Evolutionary conservation across 2,888 invertebrate species (phyloP).

Genomic region (Lepidocyrtinus sp.): DNA sequence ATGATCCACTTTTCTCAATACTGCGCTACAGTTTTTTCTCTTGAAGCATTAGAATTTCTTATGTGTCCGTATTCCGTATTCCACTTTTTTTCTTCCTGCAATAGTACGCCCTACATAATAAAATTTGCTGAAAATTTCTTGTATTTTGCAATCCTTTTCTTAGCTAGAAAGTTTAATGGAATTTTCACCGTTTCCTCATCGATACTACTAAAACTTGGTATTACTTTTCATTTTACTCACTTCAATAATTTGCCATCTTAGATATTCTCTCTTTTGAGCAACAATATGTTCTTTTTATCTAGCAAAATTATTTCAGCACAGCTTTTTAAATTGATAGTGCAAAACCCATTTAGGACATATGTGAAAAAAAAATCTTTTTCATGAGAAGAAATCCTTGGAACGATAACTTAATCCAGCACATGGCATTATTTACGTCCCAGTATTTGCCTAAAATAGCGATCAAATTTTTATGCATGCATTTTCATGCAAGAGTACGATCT

Average conservation of each 20-base stretch:
- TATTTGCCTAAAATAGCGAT: slow-evolving; percentile 3
- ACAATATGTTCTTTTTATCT: no score
- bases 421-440: background rate
- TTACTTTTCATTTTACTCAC: background rate
- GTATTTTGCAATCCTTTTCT: no score
- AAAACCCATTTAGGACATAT: no score
- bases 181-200: slow-evolving; percentile 21
- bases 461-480: background rate
- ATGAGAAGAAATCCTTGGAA: no score
- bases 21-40: background rate
- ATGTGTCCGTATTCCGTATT: background rate
- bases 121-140: background rate
- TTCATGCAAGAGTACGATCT: background rate
- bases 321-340: no score
- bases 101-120: background rate
- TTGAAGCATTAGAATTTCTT: background rate
- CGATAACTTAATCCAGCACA: background rate
- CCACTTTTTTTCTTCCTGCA: background rate
- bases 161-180: background rate
- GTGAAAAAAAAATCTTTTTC: no score
- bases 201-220: background rate
- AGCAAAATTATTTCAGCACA: no score
- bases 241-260: background rate
- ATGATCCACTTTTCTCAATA: slow-evolving; percentile 12
- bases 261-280: background rate